Evolutionary conservation across 2,888 invertebrate genomes (phyloP), one percentile per base, ranked within the genome.

Genomic region (Chaetogeoica ovagalla): DNA sequence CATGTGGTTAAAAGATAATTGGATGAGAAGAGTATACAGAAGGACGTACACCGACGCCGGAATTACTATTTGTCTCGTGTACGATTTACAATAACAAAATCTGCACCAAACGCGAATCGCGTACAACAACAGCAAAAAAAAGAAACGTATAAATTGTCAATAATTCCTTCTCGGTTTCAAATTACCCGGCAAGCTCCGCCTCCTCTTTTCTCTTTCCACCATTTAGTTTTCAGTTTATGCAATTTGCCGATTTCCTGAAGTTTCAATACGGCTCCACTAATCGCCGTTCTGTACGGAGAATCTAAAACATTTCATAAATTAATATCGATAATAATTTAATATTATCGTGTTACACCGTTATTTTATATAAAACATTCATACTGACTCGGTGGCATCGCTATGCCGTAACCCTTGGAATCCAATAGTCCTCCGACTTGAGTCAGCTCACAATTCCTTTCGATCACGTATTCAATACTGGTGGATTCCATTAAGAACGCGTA

Each of bases 401-500:
- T 96, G 70, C 97, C 97, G 85, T 97, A 97, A 84, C 97, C 96
- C 86, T 97, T 97, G 15, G 94, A 94, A 86, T 97, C 97, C 70
- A 97, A 89, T 88, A 95, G 91, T 2, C 95, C 94, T 0, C 97
- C 97, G 39, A 97, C 93, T 89, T 95, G 94, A 63, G 93, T 94
- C 82, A 97, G 90, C 83, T 95, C 94, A 85, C 97, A 97, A 85
- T 95, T 92, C 83, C 95, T 89, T 86, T 96, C 94, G 71, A 95
- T 93, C 60, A 93, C 93, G 85, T 98, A 99, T 86, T 99, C 98
- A 83, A 99, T 95, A 39, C 95, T 94, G 0, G 97, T 96, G 0
- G 96, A 97, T 87, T 99, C 99, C 96, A 98, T 97, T 48, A 99
- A 89, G 86, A 95, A 98, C 1, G 98, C 99, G 86, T 98, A 99